Conservation (phyloP, 1,140 invertebrate species). For the Drosophila pseudoobscura region DNA sequence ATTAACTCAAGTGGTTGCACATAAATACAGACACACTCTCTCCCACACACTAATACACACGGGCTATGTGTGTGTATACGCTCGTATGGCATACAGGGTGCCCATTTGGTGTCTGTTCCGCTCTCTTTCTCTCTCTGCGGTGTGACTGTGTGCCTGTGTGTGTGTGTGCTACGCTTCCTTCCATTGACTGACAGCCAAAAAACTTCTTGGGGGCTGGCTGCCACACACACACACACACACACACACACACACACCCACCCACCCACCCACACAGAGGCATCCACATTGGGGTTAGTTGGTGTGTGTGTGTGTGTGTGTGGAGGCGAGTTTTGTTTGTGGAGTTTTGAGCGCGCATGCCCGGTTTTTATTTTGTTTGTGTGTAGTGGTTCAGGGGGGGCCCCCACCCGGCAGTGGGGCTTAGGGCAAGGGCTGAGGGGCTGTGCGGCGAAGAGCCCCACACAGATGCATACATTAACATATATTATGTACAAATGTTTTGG, state of each 20-base stretch:
- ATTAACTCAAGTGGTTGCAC: slow-evolving; percentile 82
- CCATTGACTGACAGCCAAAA: slow-evolving; percentile 81
- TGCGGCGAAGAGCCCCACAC: slow-evolving; percentile 15
- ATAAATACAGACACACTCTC: slow-evolving; percentile 52
- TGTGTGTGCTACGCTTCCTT: slow-evolving; percentile 63
- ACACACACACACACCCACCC: slow-evolving; percentile 27
- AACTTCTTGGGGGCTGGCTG: slow-evolving; percentile 74
- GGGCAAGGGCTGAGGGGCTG: background rate
- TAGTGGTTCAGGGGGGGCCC: background rate
- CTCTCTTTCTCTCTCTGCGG: background rate
- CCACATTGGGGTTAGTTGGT: slow-evolving; percentile 70
- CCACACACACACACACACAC: slow-evolving; percentile 23
- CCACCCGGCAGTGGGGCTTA: slow-evolving; percentile 3
- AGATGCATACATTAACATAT: slow-evolving; percentile 15
- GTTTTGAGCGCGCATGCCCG: slow-evolving; percentile 71
- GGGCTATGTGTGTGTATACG: slow-evolving; percentile 32
- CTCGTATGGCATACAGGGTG: slow-evolving; percentile 58
- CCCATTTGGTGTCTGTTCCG: background rate
- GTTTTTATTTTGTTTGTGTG: slow-evolving; percentile 36
- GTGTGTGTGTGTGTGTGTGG: slow-evolving; percentile 26
- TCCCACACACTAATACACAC: slow-evolving; percentile 19
- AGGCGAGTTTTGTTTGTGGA: slow-evolving; percentile 62
- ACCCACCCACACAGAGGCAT: slow-evolving; percentile 19
- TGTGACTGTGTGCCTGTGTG: slow-evolving; percentile 15
- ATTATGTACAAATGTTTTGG: slow-evolving; percentile 66